Percentiles rank a stretch among this genome's conserved stretches.
Evolutionary conservation across 2,797 vertebrate species (phyloP).

Genomic region (Pipistrellus nathusii): DNA sequence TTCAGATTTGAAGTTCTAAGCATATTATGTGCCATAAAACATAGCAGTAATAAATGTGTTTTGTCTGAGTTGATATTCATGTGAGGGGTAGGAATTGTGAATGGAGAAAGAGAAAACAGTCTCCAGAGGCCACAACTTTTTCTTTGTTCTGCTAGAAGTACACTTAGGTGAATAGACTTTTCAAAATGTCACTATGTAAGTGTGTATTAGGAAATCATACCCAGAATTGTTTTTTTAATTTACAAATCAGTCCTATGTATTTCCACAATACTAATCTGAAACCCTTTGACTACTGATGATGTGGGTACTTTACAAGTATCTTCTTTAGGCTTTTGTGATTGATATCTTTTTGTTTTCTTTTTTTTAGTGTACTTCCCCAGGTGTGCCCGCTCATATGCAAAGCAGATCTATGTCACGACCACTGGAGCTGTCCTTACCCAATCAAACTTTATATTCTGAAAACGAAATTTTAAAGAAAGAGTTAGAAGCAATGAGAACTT

Average conservation of each 20-base stretch:
- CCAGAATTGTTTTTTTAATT: conserved; percentile 2
- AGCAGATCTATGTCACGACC: conserved; percentile 91
- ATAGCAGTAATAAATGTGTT: background rate
- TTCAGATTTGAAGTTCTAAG: conserved; percentile 41
- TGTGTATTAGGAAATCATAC: background rate
- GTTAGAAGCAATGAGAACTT: conserved; percentile 87
- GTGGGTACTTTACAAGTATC: background rate
- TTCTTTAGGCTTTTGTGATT: background rate
- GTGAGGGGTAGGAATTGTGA: background rate
- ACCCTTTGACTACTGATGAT: background rate
- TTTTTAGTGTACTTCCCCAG: background rate
- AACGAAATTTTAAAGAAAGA: conserved; percentile 89
- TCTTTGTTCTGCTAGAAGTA: conserved; percentile 40
- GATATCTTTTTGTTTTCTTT: background rate
- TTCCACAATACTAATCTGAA: background rate
- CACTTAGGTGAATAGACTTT: background rate
- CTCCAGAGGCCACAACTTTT: background rate
- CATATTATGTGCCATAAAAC: background rate
- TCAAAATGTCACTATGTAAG: background rate
- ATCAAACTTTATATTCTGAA: conserved; percentile 87
- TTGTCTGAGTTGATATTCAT: background rate
- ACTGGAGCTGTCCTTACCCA: conserved; percentile 88
- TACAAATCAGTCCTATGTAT: background rate
- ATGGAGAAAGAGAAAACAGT: background rate
- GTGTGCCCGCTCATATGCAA: conserved; percentile 73